A percentile compares a stretch with the other conserved stretches of the same genome.
Conservation (phyloP, 2,113 vertebrate species). For the Morone chrysops region DNA sequence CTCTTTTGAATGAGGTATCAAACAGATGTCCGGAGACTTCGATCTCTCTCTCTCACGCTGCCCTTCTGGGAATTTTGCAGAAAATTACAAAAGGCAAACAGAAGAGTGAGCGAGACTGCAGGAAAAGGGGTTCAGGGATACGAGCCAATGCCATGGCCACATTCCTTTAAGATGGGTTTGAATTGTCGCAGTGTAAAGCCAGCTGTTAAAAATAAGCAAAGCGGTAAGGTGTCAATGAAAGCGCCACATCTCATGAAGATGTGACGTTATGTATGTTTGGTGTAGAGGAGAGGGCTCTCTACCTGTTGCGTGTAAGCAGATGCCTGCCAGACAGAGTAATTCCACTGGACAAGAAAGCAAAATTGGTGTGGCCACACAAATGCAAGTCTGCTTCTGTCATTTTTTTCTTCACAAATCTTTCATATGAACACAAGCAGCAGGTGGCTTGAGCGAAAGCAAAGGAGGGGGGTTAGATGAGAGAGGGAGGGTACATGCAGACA, state of each 20-base stretch:
- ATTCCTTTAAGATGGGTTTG: constrained; percentile 46
- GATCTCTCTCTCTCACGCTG: constrained; percentile 40
- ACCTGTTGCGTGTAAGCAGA: constrained; percentile 83
- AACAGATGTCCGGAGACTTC: constrained; percentile 52
- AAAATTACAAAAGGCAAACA: constrained; percentile 52
- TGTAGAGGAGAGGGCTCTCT: constrained; percentile 56
- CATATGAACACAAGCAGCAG: constrained; percentile 70
- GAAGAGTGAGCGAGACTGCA: constrained; percentile 43
- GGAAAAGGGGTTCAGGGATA: constrained; percentile 29
- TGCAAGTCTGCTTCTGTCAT: constrained; percentile 51
- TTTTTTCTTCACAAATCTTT: constrained; percentile 47
- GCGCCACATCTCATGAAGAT: constrained; percentile 32
- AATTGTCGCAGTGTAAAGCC: constrained; percentile 68
- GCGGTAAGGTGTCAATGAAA: constrained; percentile 33
- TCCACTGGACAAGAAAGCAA: constrained; percentile 56
- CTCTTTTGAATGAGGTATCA: constrained; percentile 51
- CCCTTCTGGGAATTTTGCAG: constrained; percentile 42
- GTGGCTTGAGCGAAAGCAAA: constrained; percentile 62
- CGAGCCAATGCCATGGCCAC: constrained; percentile 33
- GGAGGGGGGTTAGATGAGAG: constrained; percentile 17
- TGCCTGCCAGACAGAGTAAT: constrained; percentile 55
- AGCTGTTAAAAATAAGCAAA: constrained; percentile 56
- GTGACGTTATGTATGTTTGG: constrained; percentile 40
- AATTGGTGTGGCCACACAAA: constrained; percentile 54
- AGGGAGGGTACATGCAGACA: constrained; percentile 36